Evolutionary conservation across 2,888 invertebrate species (phyloP).

Genomic region (Melinaea marsaeus): DNA sequence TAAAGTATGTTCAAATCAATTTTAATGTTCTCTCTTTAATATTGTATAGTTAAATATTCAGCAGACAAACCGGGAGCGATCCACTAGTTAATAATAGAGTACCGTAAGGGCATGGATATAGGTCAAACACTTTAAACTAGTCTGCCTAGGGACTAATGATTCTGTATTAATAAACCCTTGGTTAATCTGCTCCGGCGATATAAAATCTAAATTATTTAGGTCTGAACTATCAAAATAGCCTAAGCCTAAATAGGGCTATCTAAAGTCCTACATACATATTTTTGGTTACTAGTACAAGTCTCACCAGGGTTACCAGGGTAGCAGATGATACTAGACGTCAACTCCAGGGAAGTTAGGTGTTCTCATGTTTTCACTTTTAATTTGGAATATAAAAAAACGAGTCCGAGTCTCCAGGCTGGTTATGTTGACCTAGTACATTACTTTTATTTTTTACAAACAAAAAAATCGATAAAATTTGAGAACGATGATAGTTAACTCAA

Average conservation of each 20-base stretch:
- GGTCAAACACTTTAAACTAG: conserved; percentile 24
- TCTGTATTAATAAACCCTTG: conserved; percentile 14
- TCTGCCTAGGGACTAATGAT: conserved; percentile 19
- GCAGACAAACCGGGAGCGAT: neutral
- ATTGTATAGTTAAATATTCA: neutral
- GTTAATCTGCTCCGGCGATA: conserved; percentile 8
- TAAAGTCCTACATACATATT: neutral
- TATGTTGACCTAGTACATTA: neutral
- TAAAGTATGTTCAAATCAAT: neutral
- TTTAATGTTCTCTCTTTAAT: too few relatives aligned
- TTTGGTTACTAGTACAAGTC: conserved; percentile 2
- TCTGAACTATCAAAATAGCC: neutral
- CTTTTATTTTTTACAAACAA: neutral
- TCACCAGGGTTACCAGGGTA: conserved; percentile 6
- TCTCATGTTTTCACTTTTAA: conserved; percentile 23
- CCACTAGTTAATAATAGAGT: conserved; percentile 20
- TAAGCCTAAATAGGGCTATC: neutral
- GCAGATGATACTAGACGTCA: conserved; percentile 19
- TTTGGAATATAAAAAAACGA: conserved; percentile 8
- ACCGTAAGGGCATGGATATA: conserved; percentile 18
- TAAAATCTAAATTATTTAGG: neutral
- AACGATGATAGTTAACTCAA: too few relatives aligned
- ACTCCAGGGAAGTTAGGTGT: conserved; percentile 15
- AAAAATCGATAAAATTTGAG: neutral
- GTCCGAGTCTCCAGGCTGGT: neutral